phyloP scores from a whole-genome alignment of 2,797 vertebrate genomes.

The Enteromius unitaeniatus region DNA sequence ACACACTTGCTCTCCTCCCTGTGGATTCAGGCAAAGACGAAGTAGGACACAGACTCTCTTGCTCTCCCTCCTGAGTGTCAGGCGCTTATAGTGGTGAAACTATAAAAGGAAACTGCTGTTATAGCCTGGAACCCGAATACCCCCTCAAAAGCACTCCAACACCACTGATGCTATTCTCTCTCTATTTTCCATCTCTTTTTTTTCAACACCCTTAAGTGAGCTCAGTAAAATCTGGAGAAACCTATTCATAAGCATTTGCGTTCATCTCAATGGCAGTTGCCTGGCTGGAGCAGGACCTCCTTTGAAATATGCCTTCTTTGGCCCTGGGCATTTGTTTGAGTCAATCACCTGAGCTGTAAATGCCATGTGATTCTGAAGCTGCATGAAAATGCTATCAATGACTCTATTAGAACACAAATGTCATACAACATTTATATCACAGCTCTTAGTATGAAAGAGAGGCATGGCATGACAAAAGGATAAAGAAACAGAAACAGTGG shows the following conservation, averaged over 20 bases:
- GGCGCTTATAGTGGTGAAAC: conserved; percentile 71
- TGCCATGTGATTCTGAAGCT: not conserved
- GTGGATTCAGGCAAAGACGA: conserved; percentile 66
- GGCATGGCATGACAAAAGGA: not conserved
- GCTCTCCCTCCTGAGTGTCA: conserved; percentile 68
- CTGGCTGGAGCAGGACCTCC: not conserved
- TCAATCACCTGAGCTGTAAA: not conserved
- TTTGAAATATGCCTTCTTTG: not conserved
- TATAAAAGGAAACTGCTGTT: conserved; percentile 80
- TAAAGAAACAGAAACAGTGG: not conserved
- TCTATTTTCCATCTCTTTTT: conserved; percentile 8
- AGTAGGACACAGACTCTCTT: conserved; percentile 76
- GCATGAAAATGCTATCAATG: not conserved
- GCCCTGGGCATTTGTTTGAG: not conserved
- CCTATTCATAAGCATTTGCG: not conserved
- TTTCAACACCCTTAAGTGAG: conserved; percentile 8
- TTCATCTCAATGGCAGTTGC: not conserved
- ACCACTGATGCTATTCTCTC: conserved; percentile 57
- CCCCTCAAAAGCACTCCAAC: conserved; percentile 63
- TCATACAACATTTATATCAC: not conserved
- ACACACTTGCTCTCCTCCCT: conserved; percentile 61
- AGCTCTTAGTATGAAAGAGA: not conserved
- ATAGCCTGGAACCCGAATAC: conserved; percentile 69
- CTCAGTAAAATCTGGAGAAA: not conserved
- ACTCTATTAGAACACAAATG: not conserved